Conservation (phyloP, 2,797 vertebrate species). For the Takifugu rubripes region DNA sequence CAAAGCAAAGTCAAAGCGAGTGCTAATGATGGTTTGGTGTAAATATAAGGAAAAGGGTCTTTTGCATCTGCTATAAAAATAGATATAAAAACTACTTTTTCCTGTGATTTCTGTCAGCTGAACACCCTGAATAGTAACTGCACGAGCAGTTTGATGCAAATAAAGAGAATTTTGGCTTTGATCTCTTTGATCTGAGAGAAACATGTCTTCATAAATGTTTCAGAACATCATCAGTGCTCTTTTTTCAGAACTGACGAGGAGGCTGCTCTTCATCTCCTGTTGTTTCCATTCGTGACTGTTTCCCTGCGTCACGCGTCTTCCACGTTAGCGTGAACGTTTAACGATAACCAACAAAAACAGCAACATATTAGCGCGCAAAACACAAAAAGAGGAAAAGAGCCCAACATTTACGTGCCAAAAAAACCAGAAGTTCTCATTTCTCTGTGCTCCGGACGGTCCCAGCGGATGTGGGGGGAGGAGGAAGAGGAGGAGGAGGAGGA, state of each 20-base stretch:
- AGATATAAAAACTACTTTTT: background rate
- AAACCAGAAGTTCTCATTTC: slow-evolving; percentile 15
- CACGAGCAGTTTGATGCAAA: slow-evolving; percentile 1
- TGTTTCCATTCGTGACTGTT: background rate
- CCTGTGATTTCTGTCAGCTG: background rate
- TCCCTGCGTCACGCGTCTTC: background rate
- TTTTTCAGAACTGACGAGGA: slow-evolving; percentile 32
- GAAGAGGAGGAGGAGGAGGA: slow-evolving; percentile 13
- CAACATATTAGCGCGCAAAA: background rate
- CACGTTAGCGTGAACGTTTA: slow-evolving; percentile 9
- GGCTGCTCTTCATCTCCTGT: slow-evolving; percentile 14
- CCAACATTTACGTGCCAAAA: slow-evolving; percentile 5
- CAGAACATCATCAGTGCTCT: slow-evolving; percentile 54
- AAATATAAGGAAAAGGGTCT: no score
- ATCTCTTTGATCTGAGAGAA: slow-evolving; percentile 20
- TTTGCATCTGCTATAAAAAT: no score
- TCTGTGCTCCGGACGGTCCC: background rate
- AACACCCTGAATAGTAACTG: slow-evolving; percentile 9
- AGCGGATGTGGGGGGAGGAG: background rate
- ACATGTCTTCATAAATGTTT: slow-evolving; percentile 11
- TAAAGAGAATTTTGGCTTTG: slow-evolving; percentile 9
- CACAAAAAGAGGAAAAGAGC: background rate
- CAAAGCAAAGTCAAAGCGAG: background rate
- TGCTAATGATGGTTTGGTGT: no score
- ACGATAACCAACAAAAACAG: slow-evolving; percentile 11